These are phyloP conservation scores for Cheilosia pagana DNA, from an alignment of 2,888 invertebrate genomes.

Conservation along the genomic window DNA sequence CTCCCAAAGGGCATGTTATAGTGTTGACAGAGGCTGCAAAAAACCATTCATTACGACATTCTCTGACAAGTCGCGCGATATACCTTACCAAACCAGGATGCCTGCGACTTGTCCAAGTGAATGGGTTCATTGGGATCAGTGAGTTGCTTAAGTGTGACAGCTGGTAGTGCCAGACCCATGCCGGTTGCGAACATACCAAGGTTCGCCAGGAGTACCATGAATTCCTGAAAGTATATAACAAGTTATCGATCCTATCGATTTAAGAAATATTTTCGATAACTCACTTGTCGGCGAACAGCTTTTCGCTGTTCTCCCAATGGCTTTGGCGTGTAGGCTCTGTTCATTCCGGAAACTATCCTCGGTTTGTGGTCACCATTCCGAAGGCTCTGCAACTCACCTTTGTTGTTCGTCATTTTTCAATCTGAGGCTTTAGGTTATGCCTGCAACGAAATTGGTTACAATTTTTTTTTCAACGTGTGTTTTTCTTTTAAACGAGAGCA, in stretches of 20 bases:
- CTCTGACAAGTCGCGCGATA: no score
- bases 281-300: conserved; percentile 80
- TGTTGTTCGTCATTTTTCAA: conserved; percentile 30
- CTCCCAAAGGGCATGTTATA: conserved; percentile 81
- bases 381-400: conserved; percentile 56
- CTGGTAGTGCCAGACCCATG: conserved; percentile 81
- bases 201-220: conserved; percentile 82
- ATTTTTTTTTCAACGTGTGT: not conserved
- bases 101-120: conserved; percentile 78
- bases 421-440: not conserved
- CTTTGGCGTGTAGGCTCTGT: conserved; percentile 74
- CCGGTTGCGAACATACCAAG: conserved; percentile 81
- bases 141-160: conserved; percentile 80
- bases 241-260: not conserved
- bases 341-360: conserved; percentile 77
- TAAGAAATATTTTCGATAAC: not conserved
- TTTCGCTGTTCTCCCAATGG: conserved; percentile 80
- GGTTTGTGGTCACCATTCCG: conserved; percentile 66
- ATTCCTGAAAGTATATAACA: conserved; percentile 71
- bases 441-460: not conserved
- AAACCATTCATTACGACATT: not conserved
- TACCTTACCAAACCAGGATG: conserved; percentile 82
- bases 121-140: conserved; percentile 78
- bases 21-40: conserved; percentile 81
- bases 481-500: not conserved